Evolutionary conservation across 2,797 vertebrate genomes (phyloP).

Genomic region (Anabacerthia variegaticeps): DNA sequence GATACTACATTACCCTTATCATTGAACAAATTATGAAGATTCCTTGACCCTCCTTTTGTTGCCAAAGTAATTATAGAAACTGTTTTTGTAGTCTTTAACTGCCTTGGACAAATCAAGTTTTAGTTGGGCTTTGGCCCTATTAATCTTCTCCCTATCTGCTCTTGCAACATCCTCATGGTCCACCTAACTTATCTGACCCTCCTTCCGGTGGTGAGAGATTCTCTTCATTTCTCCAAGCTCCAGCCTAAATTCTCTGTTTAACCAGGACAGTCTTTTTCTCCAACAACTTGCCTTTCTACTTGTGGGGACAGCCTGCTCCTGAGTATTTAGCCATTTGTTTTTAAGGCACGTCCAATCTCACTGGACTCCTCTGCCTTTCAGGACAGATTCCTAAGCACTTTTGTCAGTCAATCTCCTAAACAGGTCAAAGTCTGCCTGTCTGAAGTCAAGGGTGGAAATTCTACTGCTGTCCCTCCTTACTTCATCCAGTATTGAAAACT

Average conservation of each 20-base stretch:
- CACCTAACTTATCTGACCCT: background rate
- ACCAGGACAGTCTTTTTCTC: background rate
- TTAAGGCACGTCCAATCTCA: background rate
- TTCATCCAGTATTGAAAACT: background rate
- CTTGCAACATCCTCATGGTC: background rate
- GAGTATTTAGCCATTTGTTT: background rate
- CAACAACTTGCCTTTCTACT: background rate
- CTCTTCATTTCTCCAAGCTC: background rate
- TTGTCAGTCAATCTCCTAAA: background rate
- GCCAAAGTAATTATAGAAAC: background rate
- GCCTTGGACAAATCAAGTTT: background rate
- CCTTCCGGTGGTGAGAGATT: background rate
- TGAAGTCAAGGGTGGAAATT: background rate
- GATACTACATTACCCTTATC: no score
- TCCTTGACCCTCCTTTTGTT: background rate
- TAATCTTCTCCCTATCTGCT: background rate
- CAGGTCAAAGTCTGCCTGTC: background rate
- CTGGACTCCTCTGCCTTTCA: background rate
- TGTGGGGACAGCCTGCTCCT: background rate
- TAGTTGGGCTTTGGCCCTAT: background rate
- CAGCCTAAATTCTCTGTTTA: background rate
- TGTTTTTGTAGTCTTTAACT: background rate
- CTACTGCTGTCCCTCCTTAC: background rate
- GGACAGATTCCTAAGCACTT: background rate
- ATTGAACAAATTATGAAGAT: background rate